Evolutionary conservation across 2,888 invertebrate species (phyloP).

Genomic region (Hoplodrina ambigua): DNA sequence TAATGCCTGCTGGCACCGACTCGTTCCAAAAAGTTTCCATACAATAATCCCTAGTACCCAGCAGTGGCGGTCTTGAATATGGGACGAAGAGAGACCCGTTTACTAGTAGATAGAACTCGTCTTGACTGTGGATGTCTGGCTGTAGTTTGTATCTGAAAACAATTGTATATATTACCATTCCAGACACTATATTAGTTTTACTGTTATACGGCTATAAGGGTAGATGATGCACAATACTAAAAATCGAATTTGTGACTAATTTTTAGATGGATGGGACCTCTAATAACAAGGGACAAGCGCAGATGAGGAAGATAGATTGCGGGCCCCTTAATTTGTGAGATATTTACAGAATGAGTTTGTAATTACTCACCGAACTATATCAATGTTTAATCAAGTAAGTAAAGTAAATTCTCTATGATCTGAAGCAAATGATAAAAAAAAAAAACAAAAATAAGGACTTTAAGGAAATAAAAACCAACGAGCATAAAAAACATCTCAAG

Average conservation of each 20-base stretch:
- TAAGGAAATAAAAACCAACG: conserved; percentile 7
- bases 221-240: too few species aligned
- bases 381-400: not conserved
- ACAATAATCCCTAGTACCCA: conserved; percentile 90
- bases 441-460: not conserved
- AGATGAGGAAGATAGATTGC: too few species aligned
- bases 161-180: conserved; percentile 19
- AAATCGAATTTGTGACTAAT: too few species aligned
- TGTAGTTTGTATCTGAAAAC: conserved; percentile 89
- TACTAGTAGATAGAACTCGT: conserved; percentile 90
- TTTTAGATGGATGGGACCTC: too few species aligned
- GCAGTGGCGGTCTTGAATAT: conserved; percentile 81
- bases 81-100: conserved; percentile 91
- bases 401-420: not conserved
- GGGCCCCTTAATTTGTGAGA: too few species aligned
- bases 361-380: not conserved
- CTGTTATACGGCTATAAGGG: not conserved
- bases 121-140: conserved; percentile 84
- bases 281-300: too few species aligned
- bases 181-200: not conserved
- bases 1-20: conserved; percentile 83
- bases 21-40: conserved; percentile 90
- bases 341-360: not conserved
- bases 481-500: conserved; percentile 6
- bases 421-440: not conserved